Evolutionary conservation across 2,113 vertebrate genomes (phyloP).

Genomic region (Seriola quinqueradiata): DNA sequence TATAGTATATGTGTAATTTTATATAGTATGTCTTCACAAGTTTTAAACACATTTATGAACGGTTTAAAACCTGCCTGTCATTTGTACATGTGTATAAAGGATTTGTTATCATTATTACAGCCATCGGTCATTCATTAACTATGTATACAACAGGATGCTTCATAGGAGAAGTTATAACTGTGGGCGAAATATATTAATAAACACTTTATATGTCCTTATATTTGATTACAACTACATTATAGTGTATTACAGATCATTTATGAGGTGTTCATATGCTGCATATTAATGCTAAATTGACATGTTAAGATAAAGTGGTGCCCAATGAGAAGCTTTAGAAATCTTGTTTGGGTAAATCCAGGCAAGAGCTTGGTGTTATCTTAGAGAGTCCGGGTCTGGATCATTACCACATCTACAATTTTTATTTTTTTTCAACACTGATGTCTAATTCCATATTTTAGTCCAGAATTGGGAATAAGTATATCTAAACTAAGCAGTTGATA

Average conservation of each 20-base stretch:
- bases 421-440: background rate
- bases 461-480: background rate
- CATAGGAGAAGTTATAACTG: background rate
- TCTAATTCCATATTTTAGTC: conserved; percentile 1
- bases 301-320: background rate
- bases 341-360: background rate
- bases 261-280: background rate
- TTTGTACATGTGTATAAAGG: no score
- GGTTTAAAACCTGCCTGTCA: background rate
- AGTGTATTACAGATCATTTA: no score
- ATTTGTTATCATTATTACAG: background rate
- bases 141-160: background rate
- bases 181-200: background rate
- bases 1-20: background rate
- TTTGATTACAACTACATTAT: conserved; percentile 8
- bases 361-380: background rate
- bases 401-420: background rate
- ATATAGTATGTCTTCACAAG: background rate
- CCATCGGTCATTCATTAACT: background rate
- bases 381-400: background rate
- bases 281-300: background rate
- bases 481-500: background rate
- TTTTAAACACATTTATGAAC: background rate
- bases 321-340: background rate
- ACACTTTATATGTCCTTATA: background rate